Base-by-base conservation (phyloP, 2,113 vertebrate species). In the Alectura lathami region DNA sequence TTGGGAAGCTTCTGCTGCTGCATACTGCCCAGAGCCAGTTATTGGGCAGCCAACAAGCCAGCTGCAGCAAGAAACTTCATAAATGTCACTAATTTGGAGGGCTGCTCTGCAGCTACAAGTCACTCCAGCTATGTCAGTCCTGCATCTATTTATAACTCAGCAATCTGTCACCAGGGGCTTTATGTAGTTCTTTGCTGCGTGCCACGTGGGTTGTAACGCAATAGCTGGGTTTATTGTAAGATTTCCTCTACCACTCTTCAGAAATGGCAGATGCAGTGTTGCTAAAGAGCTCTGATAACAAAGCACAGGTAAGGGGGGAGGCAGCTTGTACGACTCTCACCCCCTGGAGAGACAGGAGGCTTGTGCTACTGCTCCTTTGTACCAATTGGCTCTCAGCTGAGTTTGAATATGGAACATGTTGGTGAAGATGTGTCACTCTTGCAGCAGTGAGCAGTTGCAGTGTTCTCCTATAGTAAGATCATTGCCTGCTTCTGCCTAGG, bases 131-230 rank as follows among this genome's bases (percentile, higher is more conserved):
- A 96, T 93, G 88, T 95, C 93, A 74, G 94, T 92, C 95, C 90
- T 89, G 64, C 77, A 85, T 87, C 91, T 97, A 97, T 97, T 97
- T 97, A 96, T 96, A 97, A 94, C 91, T 72, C 22, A 7, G 82
- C 93, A 94, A 86, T 97, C 91, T 96, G 95, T 97, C 84, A 26
- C 84, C 93, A 84, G 84, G 83, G 89, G 74, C 96, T 97, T 97
- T 94, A 83, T 93, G 95, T 73, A 85, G 53, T 51, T 92, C 93
- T 96, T 81, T 75, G 86, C 95, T 94, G 66, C 11, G 2, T 94
- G 94, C 90, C 93, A 63, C 67, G 75, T 76, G 96, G 93, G 92
- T 79, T 96, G 96, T 96, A 96, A 97, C 92, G 90, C 70, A 96
- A 96, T 96, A 94, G 75, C 90, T 43, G 82, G 68, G 43, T 74